Percentiles rank a stretch among this genome's conserved stretches.
Conservation (phyloP, 1,140 invertebrate genomes). For the Halictus rubicundus region DNA sequence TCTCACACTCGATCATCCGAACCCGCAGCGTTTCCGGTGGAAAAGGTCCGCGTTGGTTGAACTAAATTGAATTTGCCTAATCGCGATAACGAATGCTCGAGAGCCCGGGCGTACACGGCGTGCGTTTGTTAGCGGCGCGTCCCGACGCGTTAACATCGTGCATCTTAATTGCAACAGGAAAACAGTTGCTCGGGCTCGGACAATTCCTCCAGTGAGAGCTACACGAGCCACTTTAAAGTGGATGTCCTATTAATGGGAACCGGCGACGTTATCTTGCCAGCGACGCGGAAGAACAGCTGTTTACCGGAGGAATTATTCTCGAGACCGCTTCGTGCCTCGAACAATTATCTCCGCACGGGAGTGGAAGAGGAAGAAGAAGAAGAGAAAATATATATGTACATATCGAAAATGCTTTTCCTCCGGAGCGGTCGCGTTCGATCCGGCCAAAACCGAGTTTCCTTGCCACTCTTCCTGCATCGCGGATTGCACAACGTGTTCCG, state of each 20-base stretch:
- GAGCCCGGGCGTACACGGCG: background rate
- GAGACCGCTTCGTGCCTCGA: background rate
- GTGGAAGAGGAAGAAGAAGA: background rate
- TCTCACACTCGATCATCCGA: too few species aligned
- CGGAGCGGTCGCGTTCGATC: background rate
- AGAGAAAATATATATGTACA: background rate
- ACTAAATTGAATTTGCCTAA: background rate
- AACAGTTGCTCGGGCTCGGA: slow-evolving; percentile 15
- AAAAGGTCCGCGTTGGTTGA: background rate
- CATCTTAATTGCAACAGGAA: slow-evolving; percentile 25
- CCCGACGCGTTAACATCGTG: background rate
- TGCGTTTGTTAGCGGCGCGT: background rate
- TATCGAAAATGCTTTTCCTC: background rate
- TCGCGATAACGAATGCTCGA: background rate
- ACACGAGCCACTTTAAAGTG: slow-evolving; percentile 40
- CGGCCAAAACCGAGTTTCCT: slow-evolving; percentile 5
- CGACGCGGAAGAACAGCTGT: slow-evolving; percentile 62
- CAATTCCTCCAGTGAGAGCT: slow-evolving; percentile 37
- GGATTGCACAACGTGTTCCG: slow-evolving; percentile 38
- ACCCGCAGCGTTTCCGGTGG: too few species aligned
- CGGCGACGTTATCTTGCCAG: slow-evolving; percentile 49
- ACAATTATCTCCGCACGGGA: background rate
- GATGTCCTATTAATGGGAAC: slow-evolving; percentile 63
- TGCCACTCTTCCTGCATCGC: slow-evolving; percentile 27
- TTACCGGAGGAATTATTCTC: slow-evolving; percentile 46